Evolutionary conservation across 1,140 invertebrate genomes (phyloP).

Genomic region (Agrypnia vestita): DNA sequence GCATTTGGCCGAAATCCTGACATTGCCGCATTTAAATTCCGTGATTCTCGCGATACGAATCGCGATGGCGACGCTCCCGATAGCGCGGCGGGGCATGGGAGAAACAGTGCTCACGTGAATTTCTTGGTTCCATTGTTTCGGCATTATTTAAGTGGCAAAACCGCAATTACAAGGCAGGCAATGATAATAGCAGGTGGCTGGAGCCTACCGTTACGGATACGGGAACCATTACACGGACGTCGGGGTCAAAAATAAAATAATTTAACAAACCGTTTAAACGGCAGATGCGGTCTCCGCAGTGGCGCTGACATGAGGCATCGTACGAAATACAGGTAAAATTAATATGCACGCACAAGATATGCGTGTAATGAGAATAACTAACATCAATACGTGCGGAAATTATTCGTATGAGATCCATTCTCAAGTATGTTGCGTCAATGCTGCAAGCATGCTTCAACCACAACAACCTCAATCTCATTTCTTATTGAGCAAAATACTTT

Average conservation of each 20-base stretch:
- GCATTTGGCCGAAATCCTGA: constrained; percentile 17
- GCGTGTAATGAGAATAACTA: too few relatives aligned
- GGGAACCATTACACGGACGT: constrained; percentile 22
- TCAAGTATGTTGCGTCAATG: too few relatives aligned
- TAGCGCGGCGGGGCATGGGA: background rate
- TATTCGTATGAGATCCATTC: too few relatives aligned
- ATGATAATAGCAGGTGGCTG: constrained; percentile 1
- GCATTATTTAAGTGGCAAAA: constrained; percentile 37
- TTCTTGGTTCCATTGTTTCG: constrained; percentile 25
- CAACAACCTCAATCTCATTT: too few relatives aligned
- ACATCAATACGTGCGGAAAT: too few relatives aligned
- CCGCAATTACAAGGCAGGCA: constrained; percentile 35
- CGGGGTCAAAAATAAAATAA: background rate
- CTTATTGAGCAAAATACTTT: too few relatives aligned
- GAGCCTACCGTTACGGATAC: constrained; percentile 21
- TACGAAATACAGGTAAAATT: too few relatives aligned
- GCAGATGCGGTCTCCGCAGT: too few relatives aligned
- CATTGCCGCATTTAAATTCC: background rate
- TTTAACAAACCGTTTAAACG: too few relatives aligned
- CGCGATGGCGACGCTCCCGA: background rate
- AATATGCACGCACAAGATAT: too few relatives aligned
- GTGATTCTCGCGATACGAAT: constrained; percentile 15
- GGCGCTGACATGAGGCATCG: too few relatives aligned
- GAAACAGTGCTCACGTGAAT: constrained; percentile 10
- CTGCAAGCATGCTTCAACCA: too few relatives aligned